Evolutionary conservation across 2,113 vertebrate genomes (phyloP).

Genomic region (Hypanus sabinus): DNA sequence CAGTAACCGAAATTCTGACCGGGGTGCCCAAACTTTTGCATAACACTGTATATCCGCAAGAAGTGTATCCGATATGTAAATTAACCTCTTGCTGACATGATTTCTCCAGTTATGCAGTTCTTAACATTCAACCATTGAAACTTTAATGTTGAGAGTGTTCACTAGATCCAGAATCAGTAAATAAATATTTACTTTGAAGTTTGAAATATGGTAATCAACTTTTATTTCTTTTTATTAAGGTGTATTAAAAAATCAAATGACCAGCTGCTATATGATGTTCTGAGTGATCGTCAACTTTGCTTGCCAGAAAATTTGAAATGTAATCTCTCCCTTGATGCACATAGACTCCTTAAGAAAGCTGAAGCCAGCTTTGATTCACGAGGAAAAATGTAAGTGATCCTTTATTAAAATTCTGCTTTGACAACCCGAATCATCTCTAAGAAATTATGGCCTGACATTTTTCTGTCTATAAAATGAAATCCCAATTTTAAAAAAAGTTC

Average conservation of each 20-base stretch:
- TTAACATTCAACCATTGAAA: no score
- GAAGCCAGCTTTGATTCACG: constrained; percentile 7
- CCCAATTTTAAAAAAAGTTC: no score
- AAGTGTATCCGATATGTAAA: neutral
- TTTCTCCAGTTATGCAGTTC: neutral
- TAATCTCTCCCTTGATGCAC: constrained; percentile 11
- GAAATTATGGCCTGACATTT: neutral
- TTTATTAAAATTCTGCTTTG: neutral
- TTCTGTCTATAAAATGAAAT: neutral
- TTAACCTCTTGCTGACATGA: neutral
- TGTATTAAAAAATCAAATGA: neutral
- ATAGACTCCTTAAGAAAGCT: constrained; percentile 13
- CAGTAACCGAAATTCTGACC: no score
- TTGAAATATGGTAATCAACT: neutral
- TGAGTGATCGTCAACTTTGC: neutral
- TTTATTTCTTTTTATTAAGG: neutral
- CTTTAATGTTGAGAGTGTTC: neutral
- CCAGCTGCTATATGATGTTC: constrained; percentile 13
- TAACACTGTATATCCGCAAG: neutral
- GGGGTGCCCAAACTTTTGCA: no score
- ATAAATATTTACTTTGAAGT: neutral
- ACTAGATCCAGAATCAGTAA: neutral
- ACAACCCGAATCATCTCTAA: neutral
- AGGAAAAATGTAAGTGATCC: neutral
- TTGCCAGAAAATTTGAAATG: neutral